Base-by-base conservation (phyloP, 2,113 vertebrate species). In the Mustela nigripes region DNA sequence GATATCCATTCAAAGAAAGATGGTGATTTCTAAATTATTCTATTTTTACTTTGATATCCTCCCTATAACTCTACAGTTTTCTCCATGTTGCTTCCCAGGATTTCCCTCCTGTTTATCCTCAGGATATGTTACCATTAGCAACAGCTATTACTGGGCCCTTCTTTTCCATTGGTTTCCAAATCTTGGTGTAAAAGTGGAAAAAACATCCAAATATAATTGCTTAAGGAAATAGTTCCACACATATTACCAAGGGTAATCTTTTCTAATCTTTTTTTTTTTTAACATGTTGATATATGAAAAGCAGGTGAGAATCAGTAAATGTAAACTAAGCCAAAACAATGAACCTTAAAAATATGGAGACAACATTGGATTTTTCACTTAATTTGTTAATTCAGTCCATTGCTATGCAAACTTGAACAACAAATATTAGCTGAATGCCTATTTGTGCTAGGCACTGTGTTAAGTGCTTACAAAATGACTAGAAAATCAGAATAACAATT, bases 11-110 rank as follows among this genome's bases (percentile, higher is more conserved):
- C 97, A 90, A 82, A 96, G 90, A 53, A 98, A 98, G 97, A 97
- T 10, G 94, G 74, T 97, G 98, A 98, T 97, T 99, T 98, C 98
- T 98, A 97, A 98, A 97, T 98, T 86, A 98, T 92, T 98, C 97
- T 98, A 94, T 98, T 98, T 99, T 98, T 98, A 97, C 85, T 98
- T 89, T 98, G 97, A 97, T 97, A 98, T 97, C 62, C 97, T 97
- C 89, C 93, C 97, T 95, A 89, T 80, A 98, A 98, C 98, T 94
- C 33, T 97, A 89, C 94, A 98, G 94, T 96, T 98, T 97, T 97
- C 98, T 97, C 73, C 36, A 33, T 78, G 86, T 71, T 95, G 65
- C 83, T 98, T 97, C 97, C 88, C 0, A 0, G 39, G 91, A 21
- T 83, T 73, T 91, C 42, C 48, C 60, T 96, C 93, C 50, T 96